phyloP scores from a whole-genome alignment of 2,113 vertebrate genomes.

The Lepus timidus region DNA sequence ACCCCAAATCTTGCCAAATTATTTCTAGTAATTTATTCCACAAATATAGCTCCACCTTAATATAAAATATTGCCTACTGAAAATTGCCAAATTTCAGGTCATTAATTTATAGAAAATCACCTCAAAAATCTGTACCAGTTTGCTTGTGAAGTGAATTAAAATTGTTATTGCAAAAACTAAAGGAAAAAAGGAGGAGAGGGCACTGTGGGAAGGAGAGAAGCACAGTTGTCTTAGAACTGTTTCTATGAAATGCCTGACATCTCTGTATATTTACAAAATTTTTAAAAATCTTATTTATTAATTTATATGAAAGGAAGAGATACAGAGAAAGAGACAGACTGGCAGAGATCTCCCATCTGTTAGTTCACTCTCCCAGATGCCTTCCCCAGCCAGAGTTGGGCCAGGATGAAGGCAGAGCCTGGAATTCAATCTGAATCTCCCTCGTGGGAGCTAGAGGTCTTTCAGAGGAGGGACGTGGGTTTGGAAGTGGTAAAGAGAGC shows the following conservation, averaged over 20 bases:
- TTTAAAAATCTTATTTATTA: no score
- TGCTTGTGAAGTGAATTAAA: not conserved
- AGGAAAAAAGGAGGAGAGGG: no score
- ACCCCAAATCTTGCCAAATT: not conserved
- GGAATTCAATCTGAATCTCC: no score
- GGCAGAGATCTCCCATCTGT: no score
- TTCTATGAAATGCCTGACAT: no score
- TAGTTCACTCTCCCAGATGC: not conserved
- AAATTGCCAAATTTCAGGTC: not conserved
- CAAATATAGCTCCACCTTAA: not conserved
- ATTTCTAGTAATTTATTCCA: not conserved
- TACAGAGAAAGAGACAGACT: no score
- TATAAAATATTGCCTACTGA: not conserved
- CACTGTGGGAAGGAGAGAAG: no score
- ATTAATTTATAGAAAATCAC: not conserved
- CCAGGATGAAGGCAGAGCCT: no score
- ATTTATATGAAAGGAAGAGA: no score
- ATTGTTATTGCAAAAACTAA: no score
- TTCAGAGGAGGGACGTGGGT: not conserved
- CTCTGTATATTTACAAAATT: no score
- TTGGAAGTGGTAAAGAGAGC: not conserved
- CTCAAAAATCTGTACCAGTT: not conserved
- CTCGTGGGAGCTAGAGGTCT: not conserved
- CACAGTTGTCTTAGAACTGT: no score
- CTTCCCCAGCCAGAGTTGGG: not conserved